These are phyloP conservation scores for Chloebia gouldiae DNA, from an alignment of 2,113 vertebrate genomes.

Conservation along the genomic window DNA sequence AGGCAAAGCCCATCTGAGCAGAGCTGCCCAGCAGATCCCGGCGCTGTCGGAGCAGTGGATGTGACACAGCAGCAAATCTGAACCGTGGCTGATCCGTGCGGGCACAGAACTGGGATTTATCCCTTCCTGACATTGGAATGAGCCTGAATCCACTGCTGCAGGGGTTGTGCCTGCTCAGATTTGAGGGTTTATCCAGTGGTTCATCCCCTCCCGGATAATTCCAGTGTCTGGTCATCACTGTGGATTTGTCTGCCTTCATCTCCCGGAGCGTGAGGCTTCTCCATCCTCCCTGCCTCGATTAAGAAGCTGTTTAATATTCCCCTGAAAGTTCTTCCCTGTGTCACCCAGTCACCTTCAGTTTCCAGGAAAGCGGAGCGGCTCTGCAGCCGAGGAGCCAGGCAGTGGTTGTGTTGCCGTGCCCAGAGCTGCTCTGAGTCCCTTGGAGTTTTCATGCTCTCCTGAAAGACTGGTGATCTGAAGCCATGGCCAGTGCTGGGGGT, in stretches of 20 bases:
- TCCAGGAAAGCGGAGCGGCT: background rate
- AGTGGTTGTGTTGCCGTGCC: background rate
- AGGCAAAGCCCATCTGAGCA: background rate
- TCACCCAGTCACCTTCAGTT: background rate
- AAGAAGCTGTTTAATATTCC: background rate
- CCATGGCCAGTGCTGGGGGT: accelerated
- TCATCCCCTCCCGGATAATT: background rate
- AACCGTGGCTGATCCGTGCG: background rate
- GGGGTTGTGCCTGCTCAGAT: background rate
- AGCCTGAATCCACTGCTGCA: background rate
- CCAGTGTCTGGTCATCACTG: background rate
- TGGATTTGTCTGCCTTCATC: conserved; percentile 7
- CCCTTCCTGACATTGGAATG: background rate
- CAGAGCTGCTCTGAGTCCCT: background rate
- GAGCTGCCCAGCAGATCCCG: accelerated
- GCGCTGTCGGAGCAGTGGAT: background rate
- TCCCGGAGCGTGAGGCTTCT: background rate
- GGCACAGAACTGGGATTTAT: background rate
- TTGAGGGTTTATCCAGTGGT: background rate
- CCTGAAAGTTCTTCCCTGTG: background rate
- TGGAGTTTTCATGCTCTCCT: background rate
- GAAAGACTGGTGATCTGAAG: accelerated
- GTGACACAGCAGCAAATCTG: background rate
- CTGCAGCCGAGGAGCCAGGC: background rate
- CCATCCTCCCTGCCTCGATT: background rate